Conservation (phyloP, 1,140 invertebrate genomes). For the Rhynchophorus ferrugineus region DNA sequence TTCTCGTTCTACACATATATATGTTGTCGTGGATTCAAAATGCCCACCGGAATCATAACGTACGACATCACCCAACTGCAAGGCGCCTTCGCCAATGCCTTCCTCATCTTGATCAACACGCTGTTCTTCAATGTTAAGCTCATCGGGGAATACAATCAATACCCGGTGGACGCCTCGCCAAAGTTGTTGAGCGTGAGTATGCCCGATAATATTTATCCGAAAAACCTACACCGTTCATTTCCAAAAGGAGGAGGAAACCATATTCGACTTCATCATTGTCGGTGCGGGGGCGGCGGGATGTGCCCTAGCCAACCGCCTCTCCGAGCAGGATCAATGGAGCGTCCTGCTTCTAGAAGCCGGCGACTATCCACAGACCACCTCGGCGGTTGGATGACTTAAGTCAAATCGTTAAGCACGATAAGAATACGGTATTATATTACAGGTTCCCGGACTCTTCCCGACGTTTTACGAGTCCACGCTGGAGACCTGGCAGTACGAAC, state of each 20-base stretch:
- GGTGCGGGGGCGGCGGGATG: slow-evolving; percentile 87
- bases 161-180: slow-evolving; percentile 17
- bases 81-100: slow-evolving; percentile 21
- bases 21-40: no score
- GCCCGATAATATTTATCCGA: no score
- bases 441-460: slow-evolving; percentile 23
- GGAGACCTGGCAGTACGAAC: slow-evolving; percentile 24
- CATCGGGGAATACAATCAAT: slow-evolving; percentile 14
- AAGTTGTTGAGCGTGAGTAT: slow-evolving; percentile 20
- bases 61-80: slow-evolving; percentile 19
- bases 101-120: slow-evolving; percentile 21
- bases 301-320: slow-evolving; percentile 48
- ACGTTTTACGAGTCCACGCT: slow-evolving; percentile 12
- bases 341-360: slow-evolving; percentile 42
- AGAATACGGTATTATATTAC: no score
- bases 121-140: slow-evolving; percentile 24
- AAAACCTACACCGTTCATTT: no score
- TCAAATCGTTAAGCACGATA: no score
- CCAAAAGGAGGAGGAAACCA: slow-evolving; percentile 16
- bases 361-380: slow-evolving; percentile 33
- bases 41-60: slow-evolving; percentile 14
- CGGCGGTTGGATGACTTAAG: slow-evolving; percentile 14
- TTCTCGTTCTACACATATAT: no score
- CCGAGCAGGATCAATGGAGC: slow-evolving; percentile 36
- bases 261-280: slow-evolving; percentile 77